A percentile compares a stretch with the other conserved stretches of the same genome.
Evolutionary conservation across 2,888 invertebrate genomes (phyloP).

Genomic region (Aleiodes testaceus): DNA sequence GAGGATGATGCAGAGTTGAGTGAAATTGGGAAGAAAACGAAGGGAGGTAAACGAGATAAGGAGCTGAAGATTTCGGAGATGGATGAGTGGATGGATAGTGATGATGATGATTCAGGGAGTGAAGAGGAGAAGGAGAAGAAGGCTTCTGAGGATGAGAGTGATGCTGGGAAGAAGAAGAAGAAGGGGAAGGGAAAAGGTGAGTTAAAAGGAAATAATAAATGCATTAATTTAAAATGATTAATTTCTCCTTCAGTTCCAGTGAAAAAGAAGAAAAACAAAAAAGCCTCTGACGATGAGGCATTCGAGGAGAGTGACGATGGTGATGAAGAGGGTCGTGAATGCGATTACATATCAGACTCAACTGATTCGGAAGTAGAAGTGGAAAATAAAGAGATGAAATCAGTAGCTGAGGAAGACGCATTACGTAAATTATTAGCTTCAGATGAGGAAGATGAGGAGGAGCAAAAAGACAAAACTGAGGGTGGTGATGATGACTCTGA

Average conservation of each 20-base stretch:
- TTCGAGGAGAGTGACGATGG: slow-evolving; percentile 98
- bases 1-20: slow-evolving; percentile 80
- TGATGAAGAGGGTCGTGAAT: slow-evolving; percentile 95
- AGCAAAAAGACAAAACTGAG: slow-evolving; percentile 85
- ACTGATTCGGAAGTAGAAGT: slow-evolving; percentile 85
- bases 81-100: slow-evolving; percentile 92
- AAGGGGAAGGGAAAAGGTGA: slow-evolving; percentile 72
- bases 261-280: slow-evolving; percentile 82
- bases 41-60: slow-evolving; percentile 69
- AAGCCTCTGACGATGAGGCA: slow-evolving; percentile 90
- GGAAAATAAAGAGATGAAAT: slow-evolving; percentile 85
- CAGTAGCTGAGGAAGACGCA: slow-evolving; percentile 93
- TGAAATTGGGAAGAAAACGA: slow-evolving; percentile 73
- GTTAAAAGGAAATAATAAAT: slow-evolving; percentile 22
- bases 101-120: slow-evolving; percentile 85
- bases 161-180: slow-evolving; percentile 78
- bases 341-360: slow-evolving; percentile 94
- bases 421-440: slow-evolving; percentile 89
- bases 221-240: slow-evolving; percentile 51
- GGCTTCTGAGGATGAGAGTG: slow-evolving; percentile 74
- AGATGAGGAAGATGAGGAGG: slow-evolving; percentile 90
- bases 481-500: slow-evolving; percentile 79
- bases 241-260: slow-evolving; percentile 51
- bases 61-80: slow-evolving; percentile 93
- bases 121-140: slow-evolving; percentile 81